Evolutionary conservation across 92 coral and sea anemone species (phyloP), one percentile per base, ranked within the genome.

Genomic region (Meandrina meandrites): DNA sequence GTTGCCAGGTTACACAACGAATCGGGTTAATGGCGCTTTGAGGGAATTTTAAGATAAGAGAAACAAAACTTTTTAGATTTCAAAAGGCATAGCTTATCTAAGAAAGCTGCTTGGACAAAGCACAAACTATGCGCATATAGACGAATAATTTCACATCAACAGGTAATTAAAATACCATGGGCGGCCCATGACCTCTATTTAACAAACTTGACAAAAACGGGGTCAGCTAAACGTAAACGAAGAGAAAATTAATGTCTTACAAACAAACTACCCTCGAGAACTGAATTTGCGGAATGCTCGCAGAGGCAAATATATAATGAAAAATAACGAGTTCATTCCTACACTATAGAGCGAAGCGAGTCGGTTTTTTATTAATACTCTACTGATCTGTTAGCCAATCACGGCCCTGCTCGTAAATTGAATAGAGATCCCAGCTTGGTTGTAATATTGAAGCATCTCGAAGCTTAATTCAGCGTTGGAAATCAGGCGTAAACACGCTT

Each of bases 241-340:
- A 67, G 77, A 32, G 75, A 67, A 85, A 76, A 62, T 75, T 67
- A 62, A 78, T 77, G 87, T 76, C 27, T 62, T 47, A 27, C 51
- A 85, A 85, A 85, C 82, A 85, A 77, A 64, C 64, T 67, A 70
- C 79, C 51, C 51, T 72, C 69, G 48, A 76, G 82, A 42, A 64
- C 66, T 77, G 88, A 77, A 31, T 77, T 53, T 77, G 82, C 88
- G 88, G 88, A 77, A 85, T n/a, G 36, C 10, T 28, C 32, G 4
- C 88, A 76, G 88, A 85, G 77, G 88, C 88, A 62, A 51, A 85
- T 85, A 84, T 84, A 75, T 74, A 14, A 45, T 54, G 60, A 32
- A 57, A 66, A 76, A 85, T 36, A 64, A 77, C 68, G 67, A 18
- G 21, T 31, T 64, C 32, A 34, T 27, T 76, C 50, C 30, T 27